Base-by-base conservation (phyloP, 2,888 invertebrate genomes). In the Mycalesis mineus region DNA sequence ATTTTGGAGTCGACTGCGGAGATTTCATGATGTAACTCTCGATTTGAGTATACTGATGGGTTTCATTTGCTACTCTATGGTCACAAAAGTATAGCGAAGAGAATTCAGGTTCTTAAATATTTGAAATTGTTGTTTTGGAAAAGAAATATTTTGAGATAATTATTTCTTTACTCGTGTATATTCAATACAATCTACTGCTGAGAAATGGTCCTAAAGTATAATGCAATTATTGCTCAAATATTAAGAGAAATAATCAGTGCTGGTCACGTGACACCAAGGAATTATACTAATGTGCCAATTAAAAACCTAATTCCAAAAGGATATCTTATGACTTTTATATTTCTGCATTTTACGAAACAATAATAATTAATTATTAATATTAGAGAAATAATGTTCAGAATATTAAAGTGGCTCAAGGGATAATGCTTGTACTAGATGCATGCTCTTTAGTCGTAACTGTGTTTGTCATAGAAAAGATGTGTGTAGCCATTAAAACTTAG, bases 1-100 rank as follows among this genome's bases (percentile, higher is more conserved):
- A 94, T 75, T 91, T 92, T 61, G 93, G 93, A 42, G 92, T 94
- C 62, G 94, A 94, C 74, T 94, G 94, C 73, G 94, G 94, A 0
- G 94, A 93, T 70, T 93, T 93, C 73, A 92, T 93, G 90, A 93
- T 93, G 90, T 93, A 92, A 78, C 69, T 42, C 37, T 37, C 17
- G 8, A 36, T 29, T 41, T 15, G 37, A 45, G 22, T 11, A 29
- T 48, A 17, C n/a, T 51, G 17, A 17, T 22, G 11, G 28, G 17
- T 56, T 33, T 57, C 13, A 40, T 50, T 50, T 50, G 13, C 14
- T 50, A 31, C 31, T 9, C 52, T 44, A 33, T 42, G 42, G 7
- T n/a, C 37, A 33, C 15, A 14, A 33, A 31, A 47, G 15, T 5
- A 22, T 13, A 8, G 28, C n/a, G 29, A 29, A 29, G n/a, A 45